Percentiles rank a stretch among this genome's conserved stretches.
Evolutionary conservation across 2,797 vertebrate species (phyloP).

Genomic region (Oophaga sylvatica): DNA sequence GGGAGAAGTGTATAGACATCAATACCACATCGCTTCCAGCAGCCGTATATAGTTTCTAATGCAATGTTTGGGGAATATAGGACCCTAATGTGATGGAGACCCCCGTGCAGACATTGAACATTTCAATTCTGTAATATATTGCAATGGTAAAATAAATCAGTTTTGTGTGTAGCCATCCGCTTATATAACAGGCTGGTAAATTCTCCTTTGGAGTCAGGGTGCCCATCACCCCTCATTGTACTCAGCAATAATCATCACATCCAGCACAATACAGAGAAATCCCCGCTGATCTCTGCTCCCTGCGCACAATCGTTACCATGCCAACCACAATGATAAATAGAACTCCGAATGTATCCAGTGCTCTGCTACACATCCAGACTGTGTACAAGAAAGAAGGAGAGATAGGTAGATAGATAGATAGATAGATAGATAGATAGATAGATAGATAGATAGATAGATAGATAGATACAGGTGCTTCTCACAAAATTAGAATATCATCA

Average conservation of each 20-base stretch:
- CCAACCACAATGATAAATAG: conserved; percentile 61
- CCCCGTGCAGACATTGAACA: too few species aligned
- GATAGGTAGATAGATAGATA: neutral
- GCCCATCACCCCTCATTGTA: conserved; percentile 67
- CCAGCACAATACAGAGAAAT: conserved; percentile 66
- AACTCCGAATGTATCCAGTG: conserved; percentile 27
- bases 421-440: neutral
- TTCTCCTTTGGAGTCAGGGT: conserved; percentile 65
- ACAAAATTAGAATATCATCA: too few species aligned
- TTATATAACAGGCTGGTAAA: conserved; percentile 55
- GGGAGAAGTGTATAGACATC: too few species aligned
- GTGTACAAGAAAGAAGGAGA: neutral
- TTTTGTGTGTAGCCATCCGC: too few species aligned
- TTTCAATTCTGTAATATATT: too few species aligned
- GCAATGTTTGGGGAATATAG: too few species aligned
- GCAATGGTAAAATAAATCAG: too few species aligned
- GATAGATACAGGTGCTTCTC: too few species aligned
- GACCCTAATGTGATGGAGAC: too few species aligned
- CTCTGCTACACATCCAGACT: neutral
- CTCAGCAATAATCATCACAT: conserved; percentile 63
- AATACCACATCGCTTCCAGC: too few species aligned
- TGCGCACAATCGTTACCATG: conserved; percentile 67
- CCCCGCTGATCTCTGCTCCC: conserved; percentile 51
- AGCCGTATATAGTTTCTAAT: too few species aligned
- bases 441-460: neutral